Conservation (phyloP, 2,113 vertebrate genomes). For the Tor tambroides region DNA sequence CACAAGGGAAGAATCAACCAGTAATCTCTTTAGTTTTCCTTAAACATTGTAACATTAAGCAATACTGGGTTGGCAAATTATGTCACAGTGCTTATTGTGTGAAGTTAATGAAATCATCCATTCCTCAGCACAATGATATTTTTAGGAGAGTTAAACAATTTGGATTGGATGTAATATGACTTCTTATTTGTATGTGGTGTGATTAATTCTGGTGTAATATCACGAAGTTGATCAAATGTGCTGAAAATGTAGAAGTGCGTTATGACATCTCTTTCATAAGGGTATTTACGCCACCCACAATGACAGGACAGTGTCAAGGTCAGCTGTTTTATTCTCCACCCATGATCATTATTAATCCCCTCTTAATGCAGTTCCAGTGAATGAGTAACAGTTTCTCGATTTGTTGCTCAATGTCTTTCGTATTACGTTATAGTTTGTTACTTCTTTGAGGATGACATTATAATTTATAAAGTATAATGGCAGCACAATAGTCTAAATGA, state of each 20-base stretch:
- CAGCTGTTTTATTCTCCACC: conserved; percentile 25
- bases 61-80: not conserved
- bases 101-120: not conserved
- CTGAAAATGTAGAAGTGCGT: not conserved
- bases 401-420: not conserved
- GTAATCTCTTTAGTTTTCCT: conserved; percentile 45
- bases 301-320: conserved; percentile 26
- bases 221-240: not conserved
- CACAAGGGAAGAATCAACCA: conserved; percentile 72
- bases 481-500: not conserved
- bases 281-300: not conserved
- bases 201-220: not conserved
- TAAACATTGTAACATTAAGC: conserved; percentile 35
- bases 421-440: not conserved
- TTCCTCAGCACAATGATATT: not conserved
- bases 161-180: not conserved
- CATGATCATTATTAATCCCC: conserved; percentile 35
- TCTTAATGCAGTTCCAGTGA: conserved; percentile 13
- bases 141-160: not conserved
- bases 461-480: not conserved
- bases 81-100: not conserved
- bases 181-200: not conserved
- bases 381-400: not conserved
- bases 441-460: conserved; percentile 5
- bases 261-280: conserved; percentile 22